Evolutionary conservation across 92 coral and sea anemone species (phyloP), one percentile per base, ranked within the genome.

Genomic region (Diadumene lineata): DNA sequence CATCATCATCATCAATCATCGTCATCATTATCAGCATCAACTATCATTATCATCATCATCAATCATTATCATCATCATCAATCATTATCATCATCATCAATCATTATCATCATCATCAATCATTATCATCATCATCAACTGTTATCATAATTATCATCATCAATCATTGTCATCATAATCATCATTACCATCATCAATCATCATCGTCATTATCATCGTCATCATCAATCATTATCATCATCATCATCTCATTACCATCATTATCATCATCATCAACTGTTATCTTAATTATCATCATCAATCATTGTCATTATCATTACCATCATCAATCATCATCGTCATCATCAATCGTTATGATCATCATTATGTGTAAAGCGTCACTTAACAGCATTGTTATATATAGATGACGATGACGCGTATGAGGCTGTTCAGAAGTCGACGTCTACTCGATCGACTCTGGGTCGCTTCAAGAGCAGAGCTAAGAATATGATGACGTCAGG

Each of bases 391-490:
- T n/a, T 38, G 48, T 38, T 38, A 38, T 38, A 6, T 38, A 38
- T 38, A 76, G 81, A 43, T 29, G 81, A 76, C 10, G 81, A 76
- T 32, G 86, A 86, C 11, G 78, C 75, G 0, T 81, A 86, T 51
- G 90, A 86, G 26, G 43, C 29, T 31, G 86, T 86, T 1, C 76
- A 81, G 38, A 79, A 60, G 56, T 61, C 70, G 7, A 56, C 77
- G 3, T 43, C 34, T n/a, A 60, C 58, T 51, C 61, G 34, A 38
- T 64, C 78, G 4, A 76, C 90, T 0, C 30, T 86, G 76, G 86
- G 64, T 38, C 78, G 90, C 21, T 76, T 86, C 83, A 86, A 57
- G 26, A 21, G 31, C 31, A 76, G 66, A 76, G 81, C 81, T 34
- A 76, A 56, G 76, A 85, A 80, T 63, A 85, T 85, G 70, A 50